A percentile compares a stretch with the other conserved stretches of the same genome.
These are phyloP conservation scores for Propithecus perrieri DNA, from an alignment of 2,797 vertebrate species.

Conservation along the genomic window DNA sequence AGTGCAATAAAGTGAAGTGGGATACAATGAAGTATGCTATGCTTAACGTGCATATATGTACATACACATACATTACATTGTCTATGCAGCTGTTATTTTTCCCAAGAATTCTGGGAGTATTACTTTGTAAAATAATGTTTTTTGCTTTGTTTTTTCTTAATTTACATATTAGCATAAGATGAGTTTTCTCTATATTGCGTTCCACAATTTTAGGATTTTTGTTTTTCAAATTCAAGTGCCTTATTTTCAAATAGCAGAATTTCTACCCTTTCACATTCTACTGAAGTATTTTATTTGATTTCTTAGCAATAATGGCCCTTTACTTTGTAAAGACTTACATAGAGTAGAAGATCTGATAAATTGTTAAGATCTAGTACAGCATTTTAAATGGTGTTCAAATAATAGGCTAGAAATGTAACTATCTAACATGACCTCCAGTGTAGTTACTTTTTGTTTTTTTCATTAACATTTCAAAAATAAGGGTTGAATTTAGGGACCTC, in stretches of 20 bases:
- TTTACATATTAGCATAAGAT: neutral
- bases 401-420: neutral
- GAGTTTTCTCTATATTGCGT: neutral
- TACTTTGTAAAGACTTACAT: neutral
- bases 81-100: neutral
- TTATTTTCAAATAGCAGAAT: neutral
- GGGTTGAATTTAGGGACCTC: neutral
- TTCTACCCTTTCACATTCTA: neutral
- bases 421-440: neutral
- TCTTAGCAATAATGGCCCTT: neutral
- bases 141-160: neutral
- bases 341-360: neutral
- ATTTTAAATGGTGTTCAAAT: neutral
- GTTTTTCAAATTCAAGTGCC: neutral
- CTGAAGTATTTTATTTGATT: neutral
- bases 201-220: neutral
- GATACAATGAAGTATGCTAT: neutral
- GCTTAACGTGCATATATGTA: too few species aligned
- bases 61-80: too few species aligned
- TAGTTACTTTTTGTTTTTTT: neutral
- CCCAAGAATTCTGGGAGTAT: neutral
- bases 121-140: neutral
- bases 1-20: neutral
- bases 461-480: neutral
- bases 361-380: neutral